These are phyloP conservation scores for Lordiphosa fenestrarum DNA, from an alignment of 2,888 invertebrate genomes.

Conservation along the genomic window DNA sequence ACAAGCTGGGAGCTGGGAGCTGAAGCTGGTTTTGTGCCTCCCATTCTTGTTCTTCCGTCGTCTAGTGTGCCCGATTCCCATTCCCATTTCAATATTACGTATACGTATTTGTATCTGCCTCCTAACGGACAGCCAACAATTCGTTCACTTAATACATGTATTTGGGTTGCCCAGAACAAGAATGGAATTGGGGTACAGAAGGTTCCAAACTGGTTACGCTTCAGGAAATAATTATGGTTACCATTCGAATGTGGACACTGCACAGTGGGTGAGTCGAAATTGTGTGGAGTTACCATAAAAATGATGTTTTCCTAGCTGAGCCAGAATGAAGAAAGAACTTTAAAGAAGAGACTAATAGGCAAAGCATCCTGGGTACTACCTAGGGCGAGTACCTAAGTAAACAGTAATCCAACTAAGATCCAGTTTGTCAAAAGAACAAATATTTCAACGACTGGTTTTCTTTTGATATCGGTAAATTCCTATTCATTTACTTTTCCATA, in stretches of 20 bases:
- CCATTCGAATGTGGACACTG: constrained; percentile 24
- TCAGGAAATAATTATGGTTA: constrained; percentile 1
- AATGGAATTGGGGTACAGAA: constrained; percentile 18
- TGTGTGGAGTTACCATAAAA: too few species aligned
- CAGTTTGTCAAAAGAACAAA: too few species aligned
- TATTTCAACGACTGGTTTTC: too few species aligned
- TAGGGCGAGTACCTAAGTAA: too few species aligned
- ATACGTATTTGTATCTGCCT: constrained; percentile 38
- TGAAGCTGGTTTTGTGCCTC: constrained; percentile 39
- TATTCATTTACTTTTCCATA: too few species aligned
- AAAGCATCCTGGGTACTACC: too few species aligned
- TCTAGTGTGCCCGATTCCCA: constrained; percentile 26
- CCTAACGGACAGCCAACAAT: constrained; percentile 23
- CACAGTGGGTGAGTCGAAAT: too few species aligned
- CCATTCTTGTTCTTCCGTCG: constrained; percentile 10
- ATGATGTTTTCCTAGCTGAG: too few species aligned
- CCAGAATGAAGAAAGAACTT: too few species aligned
- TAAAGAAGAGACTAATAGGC: too few species aligned
- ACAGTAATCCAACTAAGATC: too few species aligned
- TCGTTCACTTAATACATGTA: constrained; percentile 53
- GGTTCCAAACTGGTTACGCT: constrained; percentile 35
- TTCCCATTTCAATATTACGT: constrained; percentile 62
- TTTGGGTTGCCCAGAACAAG: constrained; percentile 56
- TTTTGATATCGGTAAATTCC: too few species aligned
- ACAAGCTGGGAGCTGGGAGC: constrained; percentile 1